A percentile compares a stretch with the other conserved stretches of the same genome.
Evolutionary conservation across 2,797 vertebrate species (phyloP).

Genomic region (Poeciliopsis gracilis): DNA sequence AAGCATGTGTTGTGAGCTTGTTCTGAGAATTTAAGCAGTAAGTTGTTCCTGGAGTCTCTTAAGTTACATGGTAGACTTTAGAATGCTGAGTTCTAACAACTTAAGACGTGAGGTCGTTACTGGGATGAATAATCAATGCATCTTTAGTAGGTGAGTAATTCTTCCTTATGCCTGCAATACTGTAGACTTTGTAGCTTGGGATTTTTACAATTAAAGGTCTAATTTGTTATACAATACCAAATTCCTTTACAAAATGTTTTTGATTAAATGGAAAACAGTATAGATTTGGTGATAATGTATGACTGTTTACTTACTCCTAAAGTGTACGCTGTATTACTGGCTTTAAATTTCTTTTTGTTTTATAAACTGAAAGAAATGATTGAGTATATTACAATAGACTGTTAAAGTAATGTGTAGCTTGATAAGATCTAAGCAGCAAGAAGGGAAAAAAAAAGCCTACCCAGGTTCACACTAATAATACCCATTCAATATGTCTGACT

Average conservation of each 20-base stretch:
- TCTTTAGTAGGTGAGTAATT: constrained; percentile 59
- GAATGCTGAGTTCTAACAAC: constrained; percentile 53
- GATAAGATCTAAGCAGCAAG: constrained; percentile 14
- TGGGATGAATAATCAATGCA: constrained; percentile 71
- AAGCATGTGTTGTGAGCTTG: constrained; percentile 24
- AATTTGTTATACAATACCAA: constrained; percentile 64
- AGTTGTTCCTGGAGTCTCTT: constrained; percentile 30
- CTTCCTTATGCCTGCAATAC: constrained; percentile 66
- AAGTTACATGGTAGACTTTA: constrained; percentile 25
- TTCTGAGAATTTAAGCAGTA: constrained; percentile 33
- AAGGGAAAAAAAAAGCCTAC: constrained; percentile 8
- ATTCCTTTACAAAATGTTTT: constrained; percentile 47
- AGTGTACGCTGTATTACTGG: constrained; percentile 8
- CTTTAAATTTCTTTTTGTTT: constrained; percentile 22
- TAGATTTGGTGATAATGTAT: constrained; percentile 39
- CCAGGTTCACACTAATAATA: constrained; percentile 16
- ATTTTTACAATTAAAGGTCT: constrained; percentile 67
- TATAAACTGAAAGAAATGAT: constrained; percentile 16
- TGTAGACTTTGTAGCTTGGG: constrained; percentile 47
- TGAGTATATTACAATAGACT: constrained; percentile 21
- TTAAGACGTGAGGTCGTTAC: constrained; percentile 66
- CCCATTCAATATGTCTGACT: constrained; percentile 38
- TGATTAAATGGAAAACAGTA: constrained; percentile 61
- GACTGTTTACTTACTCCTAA: constrained; percentile 27
- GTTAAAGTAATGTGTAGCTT: constrained; percentile 18